Evolutionary conservation across 2,888 invertebrate species (phyloP).

Genomic region (Conistra vaccinii): DNA sequence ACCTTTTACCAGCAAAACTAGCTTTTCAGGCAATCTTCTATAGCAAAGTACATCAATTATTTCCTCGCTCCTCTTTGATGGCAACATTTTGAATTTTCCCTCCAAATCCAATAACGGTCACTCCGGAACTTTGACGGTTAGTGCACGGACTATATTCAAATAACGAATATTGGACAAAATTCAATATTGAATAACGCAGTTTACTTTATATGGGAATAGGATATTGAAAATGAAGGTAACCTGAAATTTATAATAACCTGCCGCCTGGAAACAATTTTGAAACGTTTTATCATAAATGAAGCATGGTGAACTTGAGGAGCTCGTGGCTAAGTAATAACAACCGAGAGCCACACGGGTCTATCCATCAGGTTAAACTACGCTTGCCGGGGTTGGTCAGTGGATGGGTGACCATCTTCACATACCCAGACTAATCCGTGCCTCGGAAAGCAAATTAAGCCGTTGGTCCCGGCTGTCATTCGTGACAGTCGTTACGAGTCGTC

Average conservation of each 20-base stretch:
- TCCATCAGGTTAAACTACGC: too few relatives aligned
- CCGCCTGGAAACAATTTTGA: not conserved
- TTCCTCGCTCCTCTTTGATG: conserved; percentile 24
- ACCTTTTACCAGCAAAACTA: not conserved
- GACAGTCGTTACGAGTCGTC: too few relatives aligned
- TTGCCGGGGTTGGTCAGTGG: too few relatives aligned
- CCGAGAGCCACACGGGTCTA: too few relatives aligned
- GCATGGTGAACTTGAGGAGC: not conserved
- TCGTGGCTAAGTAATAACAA: too few relatives aligned
- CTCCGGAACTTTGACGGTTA: conserved; percentile 28
- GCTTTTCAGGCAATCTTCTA: conserved; percentile 8
- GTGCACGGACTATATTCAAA: not conserved
- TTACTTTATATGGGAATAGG: not conserved
- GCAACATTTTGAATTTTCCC: conserved; percentile 25
- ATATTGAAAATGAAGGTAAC: not conserved
- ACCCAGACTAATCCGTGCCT: too few relatives aligned
- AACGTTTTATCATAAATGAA: not conserved
- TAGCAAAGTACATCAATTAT: conserved; percentile 11
- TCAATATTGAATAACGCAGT: not conserved
- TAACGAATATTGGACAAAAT: conserved; percentile 4
- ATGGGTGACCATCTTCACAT: too few relatives aligned
- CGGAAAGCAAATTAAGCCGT: too few relatives aligned
- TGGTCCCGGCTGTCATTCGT: too few relatives aligned
- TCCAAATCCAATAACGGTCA: conserved; percentile 49
- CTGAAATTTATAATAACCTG: not conserved